These are phyloP conservation scores for Capitulum mitella DNA, from an alignment of 2,888 invertebrate genomes.

Conservation along the genomic window DNA sequence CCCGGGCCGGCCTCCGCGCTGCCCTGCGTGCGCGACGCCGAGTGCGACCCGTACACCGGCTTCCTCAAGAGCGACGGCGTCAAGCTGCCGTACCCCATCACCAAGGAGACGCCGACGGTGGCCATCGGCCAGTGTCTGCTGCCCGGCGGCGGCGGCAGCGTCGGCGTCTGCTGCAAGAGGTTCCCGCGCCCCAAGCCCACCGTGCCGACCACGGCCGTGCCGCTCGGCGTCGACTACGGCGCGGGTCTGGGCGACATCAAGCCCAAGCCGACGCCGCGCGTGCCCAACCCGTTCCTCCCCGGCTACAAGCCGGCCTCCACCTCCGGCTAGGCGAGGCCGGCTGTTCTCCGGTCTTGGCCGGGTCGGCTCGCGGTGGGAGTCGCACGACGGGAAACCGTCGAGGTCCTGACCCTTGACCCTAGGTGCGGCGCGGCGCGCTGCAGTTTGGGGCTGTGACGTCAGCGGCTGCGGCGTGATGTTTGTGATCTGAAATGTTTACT, in stretches of 20 bases:
- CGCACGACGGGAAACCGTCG: neutral
- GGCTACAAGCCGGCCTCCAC: neutral
- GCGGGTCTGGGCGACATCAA: neutral
- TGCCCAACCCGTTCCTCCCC: neutral
- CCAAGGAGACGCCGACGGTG: constrained; percentile 25
- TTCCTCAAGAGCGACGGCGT: neutral
- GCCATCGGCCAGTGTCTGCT: constrained; percentile 14
- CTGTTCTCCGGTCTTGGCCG: too few species aligned
- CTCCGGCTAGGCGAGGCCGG: neutral
- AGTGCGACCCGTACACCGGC: constrained; percentile 24
- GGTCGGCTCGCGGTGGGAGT: too few species aligned
- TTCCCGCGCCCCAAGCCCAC: neutral
- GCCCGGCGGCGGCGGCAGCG: neutral
- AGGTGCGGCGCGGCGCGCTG: too few species aligned
- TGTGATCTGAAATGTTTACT: too few species aligned
- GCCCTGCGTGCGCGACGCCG: neutral
- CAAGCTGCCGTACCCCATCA: neutral
- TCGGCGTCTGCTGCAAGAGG: constrained; percentile 21
- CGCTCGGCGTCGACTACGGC: constrained; percentile 13
- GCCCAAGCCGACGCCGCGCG: neutral
- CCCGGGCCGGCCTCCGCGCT: constrained; percentile 12
- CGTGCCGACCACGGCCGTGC: neutral
- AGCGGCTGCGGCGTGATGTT: too few species aligned
- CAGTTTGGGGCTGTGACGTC: too few species aligned
- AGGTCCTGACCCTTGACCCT: too few species aligned